Conservation (phyloP, 2,888 invertebrate species). For the Tiliacea aurago region DNA sequence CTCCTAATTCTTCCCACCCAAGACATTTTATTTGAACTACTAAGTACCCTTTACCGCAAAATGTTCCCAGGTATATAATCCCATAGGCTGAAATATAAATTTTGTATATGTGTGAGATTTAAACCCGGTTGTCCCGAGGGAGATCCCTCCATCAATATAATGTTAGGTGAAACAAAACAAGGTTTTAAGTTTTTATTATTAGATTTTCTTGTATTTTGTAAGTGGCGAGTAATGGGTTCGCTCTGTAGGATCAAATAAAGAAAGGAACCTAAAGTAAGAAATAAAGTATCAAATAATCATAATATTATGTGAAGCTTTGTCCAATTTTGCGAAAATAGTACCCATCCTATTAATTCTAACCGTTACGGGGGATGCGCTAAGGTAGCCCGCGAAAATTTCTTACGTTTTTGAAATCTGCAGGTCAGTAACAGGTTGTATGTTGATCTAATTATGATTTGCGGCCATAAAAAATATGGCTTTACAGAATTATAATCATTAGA, state of each 20-base stretch:
- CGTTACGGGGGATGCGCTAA: no score
- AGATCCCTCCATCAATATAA: slow-evolving; percentile 70
- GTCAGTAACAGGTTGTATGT: no score
- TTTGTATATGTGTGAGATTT: slow-evolving; percentile 65
- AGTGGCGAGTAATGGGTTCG: not conserved
- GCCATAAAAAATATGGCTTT: no score
- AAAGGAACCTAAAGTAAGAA: not conserved
- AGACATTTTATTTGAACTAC: slow-evolving; percentile 61
- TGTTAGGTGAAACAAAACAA: slow-evolving; percentile 64
- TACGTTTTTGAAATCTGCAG: no score
- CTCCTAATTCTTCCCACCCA: slow-evolving; percentile 36
- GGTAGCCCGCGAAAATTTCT: no score
- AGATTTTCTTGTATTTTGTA: slow-evolving; percentile 34
- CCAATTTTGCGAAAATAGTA: not conserved
- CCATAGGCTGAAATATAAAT: slow-evolving; percentile 68
- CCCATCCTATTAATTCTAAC: not conserved
- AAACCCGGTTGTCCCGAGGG: slow-evolving; percentile 70
- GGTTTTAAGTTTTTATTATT: slow-evolving; percentile 63
- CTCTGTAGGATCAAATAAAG: not conserved
- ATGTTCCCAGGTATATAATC: slow-evolving; percentile 62
- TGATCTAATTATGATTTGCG: no score
- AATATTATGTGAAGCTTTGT: not conserved
- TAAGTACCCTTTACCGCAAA: slow-evolving; percentile 49
- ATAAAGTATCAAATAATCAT: not conserved
- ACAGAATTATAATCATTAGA: no score